A percentile compares a stretch with the other conserved stretches of the same genome.
Conservation (phyloP, 2,797 vertebrate species). For the Gallinago stenura region DNA sequence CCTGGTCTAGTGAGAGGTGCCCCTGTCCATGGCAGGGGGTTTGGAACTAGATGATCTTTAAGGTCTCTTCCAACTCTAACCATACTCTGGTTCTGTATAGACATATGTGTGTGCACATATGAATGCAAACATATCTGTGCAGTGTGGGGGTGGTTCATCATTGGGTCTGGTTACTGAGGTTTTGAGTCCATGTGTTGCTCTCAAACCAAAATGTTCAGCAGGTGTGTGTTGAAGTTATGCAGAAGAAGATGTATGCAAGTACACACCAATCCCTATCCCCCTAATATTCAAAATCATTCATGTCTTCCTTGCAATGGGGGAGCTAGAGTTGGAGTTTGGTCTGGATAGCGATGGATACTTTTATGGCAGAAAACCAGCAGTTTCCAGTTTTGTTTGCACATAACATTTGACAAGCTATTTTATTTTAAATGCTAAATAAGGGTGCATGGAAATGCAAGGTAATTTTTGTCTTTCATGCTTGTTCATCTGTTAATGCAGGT, state of each 20-base stretch:
- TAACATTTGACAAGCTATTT: not conserved
- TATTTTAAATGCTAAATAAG: not conserved
- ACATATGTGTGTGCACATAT: too few species aligned
- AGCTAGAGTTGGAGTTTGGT: not conserved
- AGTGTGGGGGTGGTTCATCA: accelerated
- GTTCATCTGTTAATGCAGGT: not conserved
- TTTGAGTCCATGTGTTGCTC: accelerated
- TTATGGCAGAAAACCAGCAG: not conserved
- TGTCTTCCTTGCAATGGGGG: accelerated
- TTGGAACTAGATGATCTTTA: not conserved
- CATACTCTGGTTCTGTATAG: not conserved
- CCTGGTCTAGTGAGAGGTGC: not conserved
- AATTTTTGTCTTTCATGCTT: not conserved
- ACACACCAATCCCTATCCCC: accelerated
- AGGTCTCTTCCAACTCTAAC: not conserved
- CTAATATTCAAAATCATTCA: not conserved
- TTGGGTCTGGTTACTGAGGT: too few species aligned
- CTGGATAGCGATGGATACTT: not conserved
- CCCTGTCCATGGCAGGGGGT: not conserved
- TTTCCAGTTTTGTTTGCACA: not conserved
- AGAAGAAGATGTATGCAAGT: not conserved
- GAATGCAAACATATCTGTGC: accelerated
- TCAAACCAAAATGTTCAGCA: not conserved
- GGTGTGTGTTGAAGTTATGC: accelerated
- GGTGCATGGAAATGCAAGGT: not conserved